Percentiles rank a stretch among this genome's conserved stretches.
Conservation (phyloP, 2,113 vertebrate species). For the Aspidoscelis tigris region DNA sequence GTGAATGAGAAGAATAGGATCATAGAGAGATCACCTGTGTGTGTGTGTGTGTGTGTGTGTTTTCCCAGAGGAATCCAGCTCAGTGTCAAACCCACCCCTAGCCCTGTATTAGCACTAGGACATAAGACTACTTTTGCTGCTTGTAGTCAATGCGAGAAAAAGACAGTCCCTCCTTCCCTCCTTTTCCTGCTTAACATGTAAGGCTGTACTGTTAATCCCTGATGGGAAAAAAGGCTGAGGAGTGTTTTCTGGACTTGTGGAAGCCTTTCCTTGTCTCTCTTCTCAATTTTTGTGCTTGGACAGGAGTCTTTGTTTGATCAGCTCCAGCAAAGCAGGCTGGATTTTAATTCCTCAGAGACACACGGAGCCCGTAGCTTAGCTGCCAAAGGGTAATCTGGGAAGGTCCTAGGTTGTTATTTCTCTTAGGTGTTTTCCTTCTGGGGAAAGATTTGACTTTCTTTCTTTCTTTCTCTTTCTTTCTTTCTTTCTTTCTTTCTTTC, state of each 20-base stretch:
- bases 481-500: neutral
- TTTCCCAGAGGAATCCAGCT: too few relatives aligned
- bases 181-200: too few relatives aligned
- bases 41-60: too few relatives aligned
- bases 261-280: slow-evolving; percentile 27
- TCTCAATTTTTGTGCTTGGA: slow-evolving; percentile 44
- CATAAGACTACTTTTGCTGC: too few relatives aligned
- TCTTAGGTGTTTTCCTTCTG: neutral
- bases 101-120: too few relatives aligned
- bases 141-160: too few relatives aligned
- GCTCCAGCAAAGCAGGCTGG: slow-evolving; percentile 25
- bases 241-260: neutral
- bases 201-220: neutral
- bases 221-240: neutral
- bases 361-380: slow-evolving; percentile 7
- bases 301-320: slow-evolving; percentile 18
- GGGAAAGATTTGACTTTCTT: neutral
- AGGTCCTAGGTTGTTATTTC: neutral
- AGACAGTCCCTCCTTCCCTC: too few relatives aligned
- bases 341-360: slow-evolving; percentile 29
- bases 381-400: neutral
- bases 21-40: neutral
- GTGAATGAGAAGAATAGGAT: neutral
- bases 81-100: too few relatives aligned
- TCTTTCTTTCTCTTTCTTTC: neutral